A percentile compares a stretch with the other conserved stretches of the same genome.
These are phyloP conservation scores for Passerina amoena DNA, from an alignment of 2,113 vertebrate genomes.

Conservation along the genomic window DNA sequence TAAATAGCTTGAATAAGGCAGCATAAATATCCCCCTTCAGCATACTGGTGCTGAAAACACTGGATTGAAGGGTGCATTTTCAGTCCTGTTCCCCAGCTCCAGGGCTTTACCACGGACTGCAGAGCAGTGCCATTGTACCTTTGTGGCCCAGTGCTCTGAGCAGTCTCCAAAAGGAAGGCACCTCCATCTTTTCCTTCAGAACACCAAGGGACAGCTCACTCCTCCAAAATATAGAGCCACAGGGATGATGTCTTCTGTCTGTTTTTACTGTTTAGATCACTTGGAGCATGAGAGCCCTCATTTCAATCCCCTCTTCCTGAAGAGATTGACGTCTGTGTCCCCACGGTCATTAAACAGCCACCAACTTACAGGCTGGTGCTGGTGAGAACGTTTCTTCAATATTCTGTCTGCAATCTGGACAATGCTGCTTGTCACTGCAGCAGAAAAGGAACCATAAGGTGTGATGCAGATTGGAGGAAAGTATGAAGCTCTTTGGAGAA, in stretches of 20 bases:
- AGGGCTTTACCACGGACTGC: accelerated
- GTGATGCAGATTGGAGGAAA: background rate
- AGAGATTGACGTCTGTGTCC: background rate
- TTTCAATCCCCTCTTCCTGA: background rate
- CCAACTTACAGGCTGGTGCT: background rate
- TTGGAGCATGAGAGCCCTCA: background rate
- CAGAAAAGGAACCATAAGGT: background rate
- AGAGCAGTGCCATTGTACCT: accelerated
- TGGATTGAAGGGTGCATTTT: background rate
- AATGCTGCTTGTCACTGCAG: background rate
- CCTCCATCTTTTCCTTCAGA: background rate
- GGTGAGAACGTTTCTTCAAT: background rate
- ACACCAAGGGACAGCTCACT: background rate
- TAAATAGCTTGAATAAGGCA: background rate
- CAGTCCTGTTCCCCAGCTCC: background rate
- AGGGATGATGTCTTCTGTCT: background rate
- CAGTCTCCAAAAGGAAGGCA: background rate
- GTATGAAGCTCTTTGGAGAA: background rate
- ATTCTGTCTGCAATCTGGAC: background rate
- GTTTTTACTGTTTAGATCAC: background rate
- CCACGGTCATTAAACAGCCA: background rate
- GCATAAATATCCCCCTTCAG: accelerated
- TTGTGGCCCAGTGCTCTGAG: background rate
- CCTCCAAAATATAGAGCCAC: background rate
- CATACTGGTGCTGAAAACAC: background rate